phyloP scores from a whole-genome alignment of 2,888 invertebrate species.

The Megaustenia siamemsis region DNA sequence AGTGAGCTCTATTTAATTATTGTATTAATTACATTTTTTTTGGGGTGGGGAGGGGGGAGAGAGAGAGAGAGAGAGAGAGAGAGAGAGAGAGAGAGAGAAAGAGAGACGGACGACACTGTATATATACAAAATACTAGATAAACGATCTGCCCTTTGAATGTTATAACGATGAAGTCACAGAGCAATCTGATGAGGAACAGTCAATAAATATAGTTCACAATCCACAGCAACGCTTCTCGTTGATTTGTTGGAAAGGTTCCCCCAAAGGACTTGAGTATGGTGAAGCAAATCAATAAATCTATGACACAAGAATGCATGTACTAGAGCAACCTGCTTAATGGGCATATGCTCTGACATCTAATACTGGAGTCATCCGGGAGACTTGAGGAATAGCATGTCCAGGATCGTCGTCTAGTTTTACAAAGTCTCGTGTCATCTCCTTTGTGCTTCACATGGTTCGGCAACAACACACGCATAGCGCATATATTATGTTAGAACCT shows the following conservation, averaged over 20 bases:
- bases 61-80: too few species aligned
- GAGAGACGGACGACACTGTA: not conserved
- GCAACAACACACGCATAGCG: not conserved
- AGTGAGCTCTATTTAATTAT: too few species aligned
- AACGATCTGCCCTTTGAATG: not conserved
- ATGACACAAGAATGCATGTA: constrained; percentile 25
- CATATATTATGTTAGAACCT: too few species aligned
- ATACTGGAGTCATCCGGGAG: not conserved
- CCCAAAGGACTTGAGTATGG: constrained; percentile 13
- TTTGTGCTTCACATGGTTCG: not conserved
- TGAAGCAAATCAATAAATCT: constrained; percentile 31
- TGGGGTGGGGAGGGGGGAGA: too few species aligned
- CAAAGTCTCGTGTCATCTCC: not conserved
- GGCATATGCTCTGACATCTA: not conserved
- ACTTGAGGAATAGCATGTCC: constrained; percentile 11
- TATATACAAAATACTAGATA: not conserved
- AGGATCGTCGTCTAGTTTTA: not conserved
- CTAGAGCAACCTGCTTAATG: constrained; percentile 30
- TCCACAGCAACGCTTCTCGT: not conserved
- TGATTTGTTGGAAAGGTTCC: constrained; percentile 20
- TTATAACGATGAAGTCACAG: not conserved
- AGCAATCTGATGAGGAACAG: not conserved
- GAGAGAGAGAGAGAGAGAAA: too few species aligned
- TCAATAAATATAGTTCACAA: constrained; percentile 1
- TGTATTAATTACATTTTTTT: too few species aligned